A percentile compares a stretch with the other conserved stretches of the same genome.
These are phyloP conservation scores for Platypus cylindrus DNA, from an alignment of 2,888 invertebrate genomes.

Conservation along the genomic window DNA sequence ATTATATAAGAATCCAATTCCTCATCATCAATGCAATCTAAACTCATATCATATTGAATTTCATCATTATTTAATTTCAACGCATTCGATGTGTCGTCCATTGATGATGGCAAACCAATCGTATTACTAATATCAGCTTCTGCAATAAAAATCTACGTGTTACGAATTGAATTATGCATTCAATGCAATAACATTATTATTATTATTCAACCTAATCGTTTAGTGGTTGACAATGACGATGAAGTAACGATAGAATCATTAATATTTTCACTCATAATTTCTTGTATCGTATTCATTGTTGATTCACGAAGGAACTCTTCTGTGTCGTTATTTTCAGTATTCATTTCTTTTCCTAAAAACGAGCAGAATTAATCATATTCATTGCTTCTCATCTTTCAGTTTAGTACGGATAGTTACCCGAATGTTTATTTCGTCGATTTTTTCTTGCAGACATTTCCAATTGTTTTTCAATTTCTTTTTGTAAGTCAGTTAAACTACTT, in stretches of 20 bases:
- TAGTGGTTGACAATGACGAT: too few species aligned
- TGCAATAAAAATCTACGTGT: conserved; percentile 24
- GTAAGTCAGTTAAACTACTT: conserved; percentile 60
- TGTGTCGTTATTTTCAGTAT: conserved; percentile 29
- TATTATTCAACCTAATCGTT: conserved; percentile 37
- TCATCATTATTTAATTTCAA: conserved; percentile 17
- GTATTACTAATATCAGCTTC: conserved; percentile 60
- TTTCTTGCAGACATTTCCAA: conserved; percentile 30
- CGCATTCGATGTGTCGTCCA: conserved; percentile 36
- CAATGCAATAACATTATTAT: too few species aligned
- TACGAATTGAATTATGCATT: too few species aligned
- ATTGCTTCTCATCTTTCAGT: too few species aligned
- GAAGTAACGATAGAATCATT: conserved; percentile 28
- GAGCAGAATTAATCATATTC: too few species aligned
- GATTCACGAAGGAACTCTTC: conserved; percentile 37
- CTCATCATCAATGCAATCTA: conserved; percentile 73
- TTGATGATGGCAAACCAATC: conserved; percentile 55
- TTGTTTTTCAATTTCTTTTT: conserved; percentile 73
- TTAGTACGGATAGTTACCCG: neutral
- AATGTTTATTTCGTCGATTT: neutral
- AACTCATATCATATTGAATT: conserved; percentile 32
- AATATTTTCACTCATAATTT: conserved; percentile 28
- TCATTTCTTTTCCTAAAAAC: conserved; percentile 4
- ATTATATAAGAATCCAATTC: conserved; percentile 83
- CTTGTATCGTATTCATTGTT: conserved; percentile 34